phyloP scores from a whole-genome alignment of 2,797 vertebrate species.

The Cynopterus sphinx region DNA sequence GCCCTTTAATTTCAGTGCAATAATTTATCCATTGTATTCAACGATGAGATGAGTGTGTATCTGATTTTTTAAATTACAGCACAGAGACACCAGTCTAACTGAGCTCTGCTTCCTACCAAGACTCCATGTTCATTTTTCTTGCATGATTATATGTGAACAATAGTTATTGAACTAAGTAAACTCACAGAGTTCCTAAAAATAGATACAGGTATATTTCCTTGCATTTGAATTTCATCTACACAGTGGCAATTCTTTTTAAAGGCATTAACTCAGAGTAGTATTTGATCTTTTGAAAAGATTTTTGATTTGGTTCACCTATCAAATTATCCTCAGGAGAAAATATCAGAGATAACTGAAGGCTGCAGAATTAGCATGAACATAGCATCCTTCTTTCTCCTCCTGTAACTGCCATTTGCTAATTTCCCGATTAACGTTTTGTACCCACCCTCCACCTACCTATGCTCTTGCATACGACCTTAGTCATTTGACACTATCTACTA shows the following conservation, averaged over 20 bases:
- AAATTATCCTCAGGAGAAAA: conserved; percentile 47
- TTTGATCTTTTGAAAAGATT: not conserved
- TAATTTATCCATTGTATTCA: conserved; percentile 38
- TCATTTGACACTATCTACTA: conserved; percentile 74
- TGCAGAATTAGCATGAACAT: conserved; percentile 54
- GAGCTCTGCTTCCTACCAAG: not conserved
- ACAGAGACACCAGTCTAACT: conserved; percentile 17
- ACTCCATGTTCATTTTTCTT: conserved; percentile 57
- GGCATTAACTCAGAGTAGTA: not conserved
- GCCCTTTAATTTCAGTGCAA: conserved; percentile 31
- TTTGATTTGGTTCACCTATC: conserved; percentile 4
- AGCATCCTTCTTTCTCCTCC: conserved; percentile 50
- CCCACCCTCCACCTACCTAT: conserved; percentile 57
- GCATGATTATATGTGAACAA: conserved; percentile 41
- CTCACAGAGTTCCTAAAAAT: conserved; percentile 59
- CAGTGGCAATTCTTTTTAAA: not conserved
- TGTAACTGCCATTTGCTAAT: conserved; percentile 66
- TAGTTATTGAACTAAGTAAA: conserved; percentile 61
- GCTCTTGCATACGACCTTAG: conserved; percentile 70
- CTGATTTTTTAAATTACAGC: conserved; percentile 31
- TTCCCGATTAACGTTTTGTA: conserved; percentile 68
- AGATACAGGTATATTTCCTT: conserved; percentile 54
- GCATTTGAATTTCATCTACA: not conserved
- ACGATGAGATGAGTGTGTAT: not conserved
- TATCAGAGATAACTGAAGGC: conserved; percentile 29